Conservation (phyloP, 2,888 invertebrate genomes). For the Osmoderma eremita region DNA sequence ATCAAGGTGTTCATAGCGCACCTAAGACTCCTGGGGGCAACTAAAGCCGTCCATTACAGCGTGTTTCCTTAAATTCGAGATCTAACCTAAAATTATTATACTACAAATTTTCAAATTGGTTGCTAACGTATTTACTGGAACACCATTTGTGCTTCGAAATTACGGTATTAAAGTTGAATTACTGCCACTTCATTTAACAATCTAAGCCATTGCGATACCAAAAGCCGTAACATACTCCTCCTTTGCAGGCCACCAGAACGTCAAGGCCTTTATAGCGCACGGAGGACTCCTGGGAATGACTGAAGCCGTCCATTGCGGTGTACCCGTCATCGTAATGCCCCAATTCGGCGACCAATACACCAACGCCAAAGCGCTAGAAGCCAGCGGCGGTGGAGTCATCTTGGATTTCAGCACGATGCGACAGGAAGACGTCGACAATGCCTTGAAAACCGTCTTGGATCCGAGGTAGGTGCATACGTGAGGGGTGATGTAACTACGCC, state of each 20-base stretch:
- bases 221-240: too few species aligned
- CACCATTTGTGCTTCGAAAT: too few species aligned
- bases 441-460: constrained; percentile 69
- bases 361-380: constrained; percentile 71
- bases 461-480: constrained; percentile 64
- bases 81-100: too few species aligned
- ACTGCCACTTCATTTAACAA: too few species aligned
- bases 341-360: constrained; percentile 77
- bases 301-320: constrained; percentile 74
- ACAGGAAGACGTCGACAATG: constrained; percentile 67
- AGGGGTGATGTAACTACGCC: too few species aligned
- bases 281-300: constrained; percentile 75
- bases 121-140: too few species aligned
- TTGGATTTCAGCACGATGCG: constrained; percentile 69
- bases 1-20: constrained; percentile 75
- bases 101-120: too few species aligned
- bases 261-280: constrained; percentile 74
- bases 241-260: constrained; percentile 72
- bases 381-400: constrained; percentile 70
- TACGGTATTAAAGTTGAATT: too few species aligned
- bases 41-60: constrained; percentile 74
- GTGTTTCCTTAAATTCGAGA: too few species aligned
- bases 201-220: too few species aligned
- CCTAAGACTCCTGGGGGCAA: constrained; percentile 74
- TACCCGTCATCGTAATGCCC: constrained; percentile 74